A percentile compares a stretch with the other conserved stretches of the same genome.
These are phyloP conservation scores for Centropyge bicolor DNA, from an alignment of 2,797 vertebrate species.

Conservation along the genomic window DNA sequence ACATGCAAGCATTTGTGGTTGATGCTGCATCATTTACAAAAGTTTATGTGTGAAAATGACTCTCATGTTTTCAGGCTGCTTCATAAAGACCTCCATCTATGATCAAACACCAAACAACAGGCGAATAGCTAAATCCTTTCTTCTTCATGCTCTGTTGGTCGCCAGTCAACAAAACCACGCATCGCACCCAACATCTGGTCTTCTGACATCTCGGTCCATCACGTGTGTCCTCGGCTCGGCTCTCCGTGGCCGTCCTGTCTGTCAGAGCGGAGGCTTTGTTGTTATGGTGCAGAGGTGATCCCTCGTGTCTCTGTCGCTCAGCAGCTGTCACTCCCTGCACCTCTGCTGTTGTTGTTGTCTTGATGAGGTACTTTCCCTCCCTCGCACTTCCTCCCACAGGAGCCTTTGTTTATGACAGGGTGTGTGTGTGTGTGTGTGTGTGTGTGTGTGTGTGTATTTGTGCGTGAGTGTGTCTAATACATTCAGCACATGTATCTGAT, in stretches of 20 bases:
- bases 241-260: not conserved
- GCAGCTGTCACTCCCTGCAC: conserved; percentile 74
- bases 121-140: not conserved
- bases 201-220: not conserved
- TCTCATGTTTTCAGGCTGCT: not conserved
- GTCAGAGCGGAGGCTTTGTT: conserved; percentile 36
- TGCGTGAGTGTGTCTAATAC: conserved; percentile 24
- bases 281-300: conserved; percentile 68
- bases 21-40: not conserved
- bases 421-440: conserved; percentile 29
- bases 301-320: conserved; percentile 61
- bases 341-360: conserved; percentile 80
- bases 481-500: conserved; percentile 29
- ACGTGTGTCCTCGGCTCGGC: not conserved
- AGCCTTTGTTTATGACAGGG: conserved; percentile 73
- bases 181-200: not conserved
- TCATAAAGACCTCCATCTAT: not conserved
- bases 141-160: not conserved
- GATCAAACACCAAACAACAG: not conserved
- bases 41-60: not conserved
- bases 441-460: conserved; percentile 1
- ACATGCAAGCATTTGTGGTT: not conserved
- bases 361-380: conserved; percentile 79
- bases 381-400: conserved; percentile 78
- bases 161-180: not conserved